Base-by-base conservation (phyloP, 2,113 vertebrate genomes). In the Oncorhynchus masou region DNA sequence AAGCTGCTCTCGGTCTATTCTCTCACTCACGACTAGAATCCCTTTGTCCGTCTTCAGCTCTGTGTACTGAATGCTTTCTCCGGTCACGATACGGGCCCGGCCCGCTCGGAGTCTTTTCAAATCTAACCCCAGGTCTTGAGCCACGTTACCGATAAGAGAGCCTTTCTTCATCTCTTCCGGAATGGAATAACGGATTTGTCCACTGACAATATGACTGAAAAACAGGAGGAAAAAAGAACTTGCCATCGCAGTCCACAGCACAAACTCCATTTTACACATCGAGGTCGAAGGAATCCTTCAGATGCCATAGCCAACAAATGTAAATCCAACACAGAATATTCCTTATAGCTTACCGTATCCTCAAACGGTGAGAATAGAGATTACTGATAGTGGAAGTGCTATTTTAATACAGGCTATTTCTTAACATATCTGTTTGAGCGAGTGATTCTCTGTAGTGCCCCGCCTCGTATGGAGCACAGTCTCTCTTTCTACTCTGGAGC, bases 11-110 rank as follows among this genome's bases (percentile, higher is more conserved):
- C 68, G 11, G 9, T 70, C 68, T 70, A 70, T 74, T 73, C 88
- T 90, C 71, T 91, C 68, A 15, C 12, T 70, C 11, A 70, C 68
- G 3, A 70, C 39, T 49, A 70, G 45, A 70, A 70, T 70, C 68
- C 68, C 68, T 70, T 70, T 70, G 68, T 70, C 68, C 49, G 45
- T 49, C 68, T 70, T 70, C 45, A 70, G 45, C 45, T 70, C 68
- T 0, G n/a, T 49, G 45, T 70, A 70, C 68, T 70, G 68, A 70
- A 49, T 15, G 68, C 45, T 49, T 48, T 49, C 68, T 16, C 68
- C 68, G 68, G 68, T 70, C 45, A 70, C 68, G 12, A 70, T 70
- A 49, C 68, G 68, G 5, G 68, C 68, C 9, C 68, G 20, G 45
- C 68, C 68, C 34, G 45, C 45, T 1, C 45, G 45, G n/a, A 70